Percentiles rank a stretch among this genome's conserved stretches.
Evolutionary conservation across 2,113 vertebrate genomes (phyloP).

Genomic region (Apus apus): DNA sequence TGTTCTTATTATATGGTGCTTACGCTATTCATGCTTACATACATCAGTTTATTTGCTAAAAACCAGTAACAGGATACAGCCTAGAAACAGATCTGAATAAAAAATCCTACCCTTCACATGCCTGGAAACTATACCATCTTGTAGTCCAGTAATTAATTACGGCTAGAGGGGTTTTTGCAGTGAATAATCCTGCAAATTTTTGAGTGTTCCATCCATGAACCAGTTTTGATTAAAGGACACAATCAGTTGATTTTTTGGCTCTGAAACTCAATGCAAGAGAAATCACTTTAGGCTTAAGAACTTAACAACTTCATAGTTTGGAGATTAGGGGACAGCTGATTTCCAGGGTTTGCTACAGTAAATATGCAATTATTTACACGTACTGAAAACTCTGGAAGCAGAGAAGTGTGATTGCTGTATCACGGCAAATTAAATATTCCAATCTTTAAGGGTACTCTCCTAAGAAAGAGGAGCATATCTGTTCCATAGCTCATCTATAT

Average conservation of each 20-base stretch:
- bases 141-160: background rate
- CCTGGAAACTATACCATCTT: background rate
- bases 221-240: background rate
- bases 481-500: background rate
- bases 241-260: constrained; percentile 2
- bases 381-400: background rate
- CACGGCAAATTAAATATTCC: background rate
- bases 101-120: background rate
- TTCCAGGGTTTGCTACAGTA: background rate
- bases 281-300: background rate
- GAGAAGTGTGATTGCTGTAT: background rate
- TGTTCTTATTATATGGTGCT: background rate
- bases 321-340: background rate
- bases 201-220: constrained; percentile 2
- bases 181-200: constrained; percentile 9
- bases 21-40: background rate
- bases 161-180: background rate
- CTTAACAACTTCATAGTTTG: background rate
- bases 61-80: background rate
- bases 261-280: background rate
- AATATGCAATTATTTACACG: background rate
- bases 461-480: background rate
- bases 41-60: background rate
- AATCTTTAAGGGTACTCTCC: background rate
- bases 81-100: background rate